A percentile compares a stretch with the other conserved stretches of the same genome.
Evolutionary conservation across 92 coral and sea anemone genomes (phyloP).

Genomic region (Zoanthus gigantus): DNA sequence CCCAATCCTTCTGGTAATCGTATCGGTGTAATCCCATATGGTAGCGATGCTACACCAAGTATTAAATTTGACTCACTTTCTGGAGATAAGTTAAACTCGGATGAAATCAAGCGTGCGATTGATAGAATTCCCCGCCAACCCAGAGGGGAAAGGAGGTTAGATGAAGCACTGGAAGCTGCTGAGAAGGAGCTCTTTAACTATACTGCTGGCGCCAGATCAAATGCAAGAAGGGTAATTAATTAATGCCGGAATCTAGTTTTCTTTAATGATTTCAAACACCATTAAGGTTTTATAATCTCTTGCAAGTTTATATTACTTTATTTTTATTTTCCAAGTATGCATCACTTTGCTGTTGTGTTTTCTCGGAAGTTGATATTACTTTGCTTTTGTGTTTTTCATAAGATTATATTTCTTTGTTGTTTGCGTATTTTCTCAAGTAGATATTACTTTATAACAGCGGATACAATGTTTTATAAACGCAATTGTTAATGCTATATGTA

Average conservation of each 20-base stretch:
- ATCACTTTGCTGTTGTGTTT: no score
- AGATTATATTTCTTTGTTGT: no score
- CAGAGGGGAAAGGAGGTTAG: slow-evolving; percentile 65
- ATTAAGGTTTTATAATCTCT: neutral
- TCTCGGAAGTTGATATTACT: no score
- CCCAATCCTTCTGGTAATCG: slow-evolving; percentile 67
- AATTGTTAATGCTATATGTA: no score
- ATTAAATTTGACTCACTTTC: slow-evolving; percentile 63
- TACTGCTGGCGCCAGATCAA: slow-evolving; percentile 73
- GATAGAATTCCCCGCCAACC: slow-evolving; percentile 65
- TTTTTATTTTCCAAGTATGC: no score
- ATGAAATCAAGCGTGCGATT: slow-evolving; percentile 51
- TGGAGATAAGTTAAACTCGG: slow-evolving; percentile 62
- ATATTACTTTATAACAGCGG: no score
- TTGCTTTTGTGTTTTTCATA: no score
- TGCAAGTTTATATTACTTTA: neutral
- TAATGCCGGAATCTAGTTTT: neutral
- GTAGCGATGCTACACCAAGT: slow-evolving; percentile 61
- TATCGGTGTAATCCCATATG: slow-evolving; percentile 77
- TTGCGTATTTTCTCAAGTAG: no score
- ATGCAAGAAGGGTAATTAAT: slow-evolving; percentile 68
- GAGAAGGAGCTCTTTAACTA: slow-evolving; percentile 31
- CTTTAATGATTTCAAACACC: neutral
- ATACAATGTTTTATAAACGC: no score
- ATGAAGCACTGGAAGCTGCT: slow-evolving; percentile 63